Base-by-base conservation (phyloP, 2,888 invertebrate genomes). In the Monoplex corrugatus region DNA sequence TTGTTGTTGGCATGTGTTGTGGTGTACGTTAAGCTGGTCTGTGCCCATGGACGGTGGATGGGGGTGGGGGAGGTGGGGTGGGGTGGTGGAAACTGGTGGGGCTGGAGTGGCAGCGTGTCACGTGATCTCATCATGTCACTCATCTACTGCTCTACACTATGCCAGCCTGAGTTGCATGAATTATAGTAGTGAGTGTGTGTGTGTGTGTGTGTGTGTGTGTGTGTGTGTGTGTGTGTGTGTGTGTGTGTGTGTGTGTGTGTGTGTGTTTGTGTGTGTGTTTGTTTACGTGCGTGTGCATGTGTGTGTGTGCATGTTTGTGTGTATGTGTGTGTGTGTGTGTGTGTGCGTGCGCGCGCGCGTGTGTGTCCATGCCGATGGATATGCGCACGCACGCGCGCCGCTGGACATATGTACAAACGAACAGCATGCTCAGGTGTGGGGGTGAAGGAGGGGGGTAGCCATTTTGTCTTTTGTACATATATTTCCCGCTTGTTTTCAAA, bases 221-320 rank as follows among this genome's bases (percentile, higher is more conserved):
- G 83, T 44, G 83, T 83, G 83, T 83, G 83, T 83, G 83, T 44
- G 83, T 83, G 83, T 44, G 44, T 83, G 83, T 44, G 83, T 83
- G 83, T 83, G 83, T 45, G 83, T 83, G 83, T 45, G 83, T 83
- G 83, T 83, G 44, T 83, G 83, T 83, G 83, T 83, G 43, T 83
- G 83, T 83, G 83, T 83, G 45, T 45, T 28, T 68, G 68, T 68
- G 68, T 13, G 23, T 68, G 68, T n/a, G 68, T n/a, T 8, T n/a
- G 68, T 68, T 23, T n/a, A 68, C n/a, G 68, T n/a, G n/a, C n/a
- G 68, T n/a, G 1, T n/a, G 68, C 63, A n/a, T n/a, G 63, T 28
- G 63, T 63, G 63, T 10, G 68, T n/a, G n/a, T n/a, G n/a, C n/a
- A n/a, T 83, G 83, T 83, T 1, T 83, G 83, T 83, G 83, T 83